A percentile compares a stretch with the other conserved stretches of the same genome.
Conservation (phyloP, 2,113 vertebrate genomes). For the Stigmatopora nigra region DNA sequence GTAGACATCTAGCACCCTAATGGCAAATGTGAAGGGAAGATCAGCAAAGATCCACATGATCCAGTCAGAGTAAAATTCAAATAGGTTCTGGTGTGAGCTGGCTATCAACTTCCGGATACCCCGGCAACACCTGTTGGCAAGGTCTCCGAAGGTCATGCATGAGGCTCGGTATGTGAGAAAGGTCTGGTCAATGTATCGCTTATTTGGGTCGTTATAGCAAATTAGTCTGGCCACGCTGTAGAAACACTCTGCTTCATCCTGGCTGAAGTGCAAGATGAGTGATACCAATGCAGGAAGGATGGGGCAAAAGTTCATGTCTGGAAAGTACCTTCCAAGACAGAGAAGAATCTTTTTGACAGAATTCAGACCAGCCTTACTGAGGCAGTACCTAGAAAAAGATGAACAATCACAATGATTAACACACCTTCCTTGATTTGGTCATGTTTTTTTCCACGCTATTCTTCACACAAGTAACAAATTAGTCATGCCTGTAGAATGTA, state of each 20-base stretch:
- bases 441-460: background rate
- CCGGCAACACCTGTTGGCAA: slow-evolving; percentile 80
- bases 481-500: background rate
- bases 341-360: slow-evolving; percentile 78
- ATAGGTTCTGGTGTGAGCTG: slow-evolving; percentile 73
- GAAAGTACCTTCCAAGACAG: slow-evolving; percentile 69
- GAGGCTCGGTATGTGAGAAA: slow-evolving; percentile 78
- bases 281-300: slow-evolving; percentile 75
- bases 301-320: slow-evolving; percentile 78
- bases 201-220: slow-evolving; percentile 71
- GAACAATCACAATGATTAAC: background rate
- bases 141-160: slow-evolving; percentile 83
- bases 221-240: slow-evolving; percentile 73
- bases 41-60: slow-evolving; percentile 81
- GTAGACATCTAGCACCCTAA: slow-evolving; percentile 78
- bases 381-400: slow-evolving; percentile 69
- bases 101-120: slow-evolving; percentile 79
- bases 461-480: background rate
- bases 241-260: slow-evolving; percentile 80
- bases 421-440: background rate
- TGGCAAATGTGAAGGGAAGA: slow-evolving; percentile 77
- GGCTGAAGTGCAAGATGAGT: slow-evolving; percentile 80
- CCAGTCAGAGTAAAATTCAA: slow-evolving; percentile 83
- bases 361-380: slow-evolving; percentile 70
- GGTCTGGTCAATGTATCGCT: slow-evolving; percentile 77